Conservation (phyloP, 1,140 invertebrate species). For the Drosophila nigrodunni region DNA sequence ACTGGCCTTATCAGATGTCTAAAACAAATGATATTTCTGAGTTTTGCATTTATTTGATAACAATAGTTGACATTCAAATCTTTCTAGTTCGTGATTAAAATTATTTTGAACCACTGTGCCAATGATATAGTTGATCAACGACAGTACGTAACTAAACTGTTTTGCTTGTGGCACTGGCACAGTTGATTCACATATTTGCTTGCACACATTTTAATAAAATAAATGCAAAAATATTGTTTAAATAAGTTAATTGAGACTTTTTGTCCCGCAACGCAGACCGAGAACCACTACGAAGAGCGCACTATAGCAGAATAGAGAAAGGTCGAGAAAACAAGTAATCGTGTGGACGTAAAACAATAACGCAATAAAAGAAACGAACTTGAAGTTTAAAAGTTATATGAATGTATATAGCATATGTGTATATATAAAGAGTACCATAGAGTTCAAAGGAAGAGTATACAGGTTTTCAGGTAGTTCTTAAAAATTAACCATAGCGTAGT, state of each 20-base stretch:
- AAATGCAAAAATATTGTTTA: slow-evolving; percentile 78
- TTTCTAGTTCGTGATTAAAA: too few relatives aligned
- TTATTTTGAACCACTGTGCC: slow-evolving; percentile 50
- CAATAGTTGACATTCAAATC: too few relatives aligned
- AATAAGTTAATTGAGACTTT: slow-evolving; percentile 83
- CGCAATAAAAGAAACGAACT: slow-evolving; percentile 34
- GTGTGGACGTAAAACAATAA: neutral
- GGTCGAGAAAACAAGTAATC: slow-evolving; percentile 20
- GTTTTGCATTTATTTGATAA: too few relatives aligned
- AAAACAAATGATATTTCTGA: too few relatives aligned
- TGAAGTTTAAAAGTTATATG: slow-evolving; percentile 39
- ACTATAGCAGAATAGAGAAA: neutral
- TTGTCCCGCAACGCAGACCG: slow-evolving; percentile 61
- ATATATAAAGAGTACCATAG: slow-evolving; percentile 27
- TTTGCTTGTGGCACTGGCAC: slow-evolving; percentile 45
- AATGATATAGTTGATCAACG: slow-evolving; percentile 11
- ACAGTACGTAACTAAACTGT: slow-evolving; percentile 23
- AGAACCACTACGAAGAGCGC: neutral
- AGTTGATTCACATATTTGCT: slow-evolving; percentile 61
- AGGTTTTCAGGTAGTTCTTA: slow-evolving; percentile 38
- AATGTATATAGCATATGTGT: slow-evolving; percentile 23
- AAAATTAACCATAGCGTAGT: slow-evolving; percentile 86
- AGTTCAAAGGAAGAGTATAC: neutral
- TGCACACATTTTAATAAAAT: slow-evolving; percentile 83
- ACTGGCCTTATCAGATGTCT: too few relatives aligned